phyloP scores from a whole-genome alignment of 2,797 vertebrate species.

The Cetoscarus ocellatus region DNA sequence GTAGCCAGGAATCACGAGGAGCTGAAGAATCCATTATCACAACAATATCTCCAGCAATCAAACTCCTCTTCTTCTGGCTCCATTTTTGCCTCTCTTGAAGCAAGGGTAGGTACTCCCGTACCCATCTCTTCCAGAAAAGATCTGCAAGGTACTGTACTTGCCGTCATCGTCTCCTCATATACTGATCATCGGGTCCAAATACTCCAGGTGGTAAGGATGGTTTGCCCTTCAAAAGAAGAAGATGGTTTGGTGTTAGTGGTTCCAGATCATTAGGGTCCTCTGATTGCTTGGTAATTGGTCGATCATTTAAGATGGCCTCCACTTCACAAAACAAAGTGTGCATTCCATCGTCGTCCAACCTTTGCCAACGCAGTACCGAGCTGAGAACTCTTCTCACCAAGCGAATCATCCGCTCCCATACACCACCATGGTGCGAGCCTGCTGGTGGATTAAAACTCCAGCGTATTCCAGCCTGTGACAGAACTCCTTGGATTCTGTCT shows the following conservation, averaged over 20 bases:
- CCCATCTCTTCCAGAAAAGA: not conserved
- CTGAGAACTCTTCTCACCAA: not conserved
- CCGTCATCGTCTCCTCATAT: not conserved
- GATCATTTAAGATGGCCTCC: not conserved
- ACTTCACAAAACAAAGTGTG: not conserved
- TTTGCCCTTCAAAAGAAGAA: not conserved
- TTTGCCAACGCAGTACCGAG: not conserved
- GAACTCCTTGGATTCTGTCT: too few species aligned
- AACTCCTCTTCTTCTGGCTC: not conserved
- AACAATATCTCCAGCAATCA: not conserved
- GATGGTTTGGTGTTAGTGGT: not conserved
- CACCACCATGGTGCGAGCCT: not conserved
- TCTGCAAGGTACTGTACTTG: not conserved
- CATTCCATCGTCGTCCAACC: not conserved
- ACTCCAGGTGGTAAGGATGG: not conserved
- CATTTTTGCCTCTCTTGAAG: not conserved
- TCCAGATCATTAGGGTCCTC: not conserved
- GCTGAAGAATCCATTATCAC: not conserved
- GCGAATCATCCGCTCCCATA: not conserved
- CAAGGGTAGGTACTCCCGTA: not conserved
- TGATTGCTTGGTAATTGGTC: not conserved
- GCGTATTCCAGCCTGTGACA: too few species aligned
- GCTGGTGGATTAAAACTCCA: not conserved
- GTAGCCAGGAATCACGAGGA: not conserved
- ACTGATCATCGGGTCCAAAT: not conserved